A percentile compares a stretch with the other conserved stretches of the same genome.
Evolutionary conservation across 35 echinoderm and acorn worm species (phyloP).

Genomic region (Ptychodera flava): DNA sequence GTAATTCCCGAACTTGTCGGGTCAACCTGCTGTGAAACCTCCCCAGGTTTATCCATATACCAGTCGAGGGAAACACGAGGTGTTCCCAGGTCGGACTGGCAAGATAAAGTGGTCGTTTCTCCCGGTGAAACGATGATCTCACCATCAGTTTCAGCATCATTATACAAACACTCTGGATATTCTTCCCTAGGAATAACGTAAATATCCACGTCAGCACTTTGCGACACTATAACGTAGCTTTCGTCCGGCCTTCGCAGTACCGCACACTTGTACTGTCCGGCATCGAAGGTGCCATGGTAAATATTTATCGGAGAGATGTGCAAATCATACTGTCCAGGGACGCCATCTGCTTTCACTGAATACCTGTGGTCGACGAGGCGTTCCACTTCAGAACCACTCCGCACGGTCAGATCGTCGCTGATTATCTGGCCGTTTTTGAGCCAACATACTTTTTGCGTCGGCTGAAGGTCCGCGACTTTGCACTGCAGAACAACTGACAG

Average conservation of each 20-base stretch:
- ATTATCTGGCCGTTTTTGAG: neutral
- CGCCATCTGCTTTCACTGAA: neutral
- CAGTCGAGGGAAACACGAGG: neutral
- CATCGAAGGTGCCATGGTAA: neutral
- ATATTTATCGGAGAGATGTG: neutral
- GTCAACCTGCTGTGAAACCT: neutral
- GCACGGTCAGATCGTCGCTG: neutral
- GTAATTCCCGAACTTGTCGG: neutral
- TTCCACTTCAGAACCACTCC: neutral
- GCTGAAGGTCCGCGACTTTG: neutral
- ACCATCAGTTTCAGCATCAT: neutral
- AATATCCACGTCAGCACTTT: neutral
- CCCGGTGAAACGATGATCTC: neutral
- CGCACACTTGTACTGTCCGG: neutral
- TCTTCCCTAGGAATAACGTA: neutral
- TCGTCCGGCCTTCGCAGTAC: neutral
- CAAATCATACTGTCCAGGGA: neutral
- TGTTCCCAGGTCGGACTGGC: neutral
- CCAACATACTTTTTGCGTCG: neutral
- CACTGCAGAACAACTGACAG: neutral
- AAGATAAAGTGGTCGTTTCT: neutral
- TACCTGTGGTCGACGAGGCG: neutral
- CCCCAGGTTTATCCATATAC: neutral
- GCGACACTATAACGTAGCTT: neutral
- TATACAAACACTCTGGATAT: neutral